phyloP scores from a whole-genome alignment of 2,888 invertebrate genomes.

The Zonitis immaculata region DNA sequence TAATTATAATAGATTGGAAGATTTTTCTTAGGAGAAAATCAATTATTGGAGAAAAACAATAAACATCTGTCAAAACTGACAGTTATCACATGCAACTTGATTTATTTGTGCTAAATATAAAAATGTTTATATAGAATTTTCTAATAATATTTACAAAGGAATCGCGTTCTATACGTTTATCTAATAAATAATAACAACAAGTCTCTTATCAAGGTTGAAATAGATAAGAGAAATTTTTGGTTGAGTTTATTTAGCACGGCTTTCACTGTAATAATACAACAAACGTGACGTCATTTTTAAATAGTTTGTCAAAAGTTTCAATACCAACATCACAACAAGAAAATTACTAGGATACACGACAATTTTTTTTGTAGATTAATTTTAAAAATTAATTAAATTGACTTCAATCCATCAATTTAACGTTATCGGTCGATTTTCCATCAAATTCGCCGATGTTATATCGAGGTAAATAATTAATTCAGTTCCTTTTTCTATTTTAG shows the following conservation, averaged over 20 bases:
- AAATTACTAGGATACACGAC: too few relatives aligned
- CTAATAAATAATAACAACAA: slow-evolving; percentile 10
- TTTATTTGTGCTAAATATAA: slow-evolving; percentile 1
- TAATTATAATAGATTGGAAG: neutral
- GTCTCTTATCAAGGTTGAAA: slow-evolving; percentile 20
- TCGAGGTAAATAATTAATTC: too few relatives aligned
- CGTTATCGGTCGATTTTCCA: too few relatives aligned
- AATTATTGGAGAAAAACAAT: slow-evolving; percentile 17
- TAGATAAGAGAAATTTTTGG: slow-evolving; percentile 12
- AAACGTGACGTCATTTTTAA: slow-evolving; percentile 34
- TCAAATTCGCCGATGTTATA: too few relatives aligned
- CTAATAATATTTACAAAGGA: neutral
- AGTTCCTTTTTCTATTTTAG: too few relatives aligned
- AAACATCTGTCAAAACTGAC: slow-evolving; percentile 29
- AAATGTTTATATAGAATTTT: too few relatives aligned
- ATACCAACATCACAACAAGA: too few relatives aligned
- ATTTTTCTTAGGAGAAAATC: too few relatives aligned
- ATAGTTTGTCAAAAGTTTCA: slow-evolving; percentile 1
- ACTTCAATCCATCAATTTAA: too few relatives aligned
- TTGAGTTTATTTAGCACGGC: slow-evolving; percentile 29
- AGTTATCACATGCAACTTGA: slow-evolving; percentile 10
- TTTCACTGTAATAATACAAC: slow-evolving; percentile 29
- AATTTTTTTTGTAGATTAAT: too few relatives aligned
- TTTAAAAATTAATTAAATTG: too few relatives aligned
- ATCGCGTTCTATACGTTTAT: neutral